These are phyloP conservation scores for Tetranychus truncatus DNA, from an alignment of 2,888 invertebrate species.

Conservation along the genomic window DNA sequence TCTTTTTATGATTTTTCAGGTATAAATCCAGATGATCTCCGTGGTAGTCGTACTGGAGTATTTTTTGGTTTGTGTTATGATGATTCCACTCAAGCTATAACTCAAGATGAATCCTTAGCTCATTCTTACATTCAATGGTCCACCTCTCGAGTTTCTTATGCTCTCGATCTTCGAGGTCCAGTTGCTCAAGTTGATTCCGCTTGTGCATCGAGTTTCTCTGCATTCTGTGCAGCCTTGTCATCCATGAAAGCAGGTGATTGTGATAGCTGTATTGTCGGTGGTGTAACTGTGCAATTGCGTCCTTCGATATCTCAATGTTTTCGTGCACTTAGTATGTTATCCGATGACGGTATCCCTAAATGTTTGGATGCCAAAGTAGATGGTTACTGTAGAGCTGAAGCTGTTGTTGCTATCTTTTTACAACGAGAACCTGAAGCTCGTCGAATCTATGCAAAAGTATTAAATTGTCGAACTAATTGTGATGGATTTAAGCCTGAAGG, in stretches of 20 bases:
- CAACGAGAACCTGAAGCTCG: constrained; percentile 45
- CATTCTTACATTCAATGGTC: background rate
- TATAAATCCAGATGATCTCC: constrained; percentile 58
- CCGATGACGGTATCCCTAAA: constrained; percentile 36
- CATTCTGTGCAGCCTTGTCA: constrained; percentile 30
- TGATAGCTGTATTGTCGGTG: constrained; percentile 39
- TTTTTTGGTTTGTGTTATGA: constrained; percentile 48
- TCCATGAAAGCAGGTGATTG: constrained; percentile 44
- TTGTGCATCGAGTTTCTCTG: constrained; percentile 37
- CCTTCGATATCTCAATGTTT: constrained; percentile 37
- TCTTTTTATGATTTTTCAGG: constrained; percentile 51
- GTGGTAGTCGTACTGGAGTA: constrained; percentile 78
- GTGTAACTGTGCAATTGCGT: constrained; percentile 36
- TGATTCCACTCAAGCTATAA: constrained; percentile 56
- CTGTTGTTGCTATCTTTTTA: constrained; percentile 48
- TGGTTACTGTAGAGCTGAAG: constrained; percentile 61
- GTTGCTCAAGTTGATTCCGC: constrained; percentile 39
- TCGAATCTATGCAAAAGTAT: constrained; percentile 63
- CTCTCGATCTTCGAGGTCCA: constrained; percentile 31
- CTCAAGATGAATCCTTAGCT: constrained; percentile 31
- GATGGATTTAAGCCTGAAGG: constrained; percentile 83
- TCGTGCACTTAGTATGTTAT: constrained; percentile 37
- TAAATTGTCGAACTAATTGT: constrained; percentile 73
- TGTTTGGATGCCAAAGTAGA: constrained; percentile 37
- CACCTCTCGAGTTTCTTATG: background rate